phyloP scores from a whole-genome alignment of 2,113 vertebrate genomes.

The Parotia lawesii region DNA sequence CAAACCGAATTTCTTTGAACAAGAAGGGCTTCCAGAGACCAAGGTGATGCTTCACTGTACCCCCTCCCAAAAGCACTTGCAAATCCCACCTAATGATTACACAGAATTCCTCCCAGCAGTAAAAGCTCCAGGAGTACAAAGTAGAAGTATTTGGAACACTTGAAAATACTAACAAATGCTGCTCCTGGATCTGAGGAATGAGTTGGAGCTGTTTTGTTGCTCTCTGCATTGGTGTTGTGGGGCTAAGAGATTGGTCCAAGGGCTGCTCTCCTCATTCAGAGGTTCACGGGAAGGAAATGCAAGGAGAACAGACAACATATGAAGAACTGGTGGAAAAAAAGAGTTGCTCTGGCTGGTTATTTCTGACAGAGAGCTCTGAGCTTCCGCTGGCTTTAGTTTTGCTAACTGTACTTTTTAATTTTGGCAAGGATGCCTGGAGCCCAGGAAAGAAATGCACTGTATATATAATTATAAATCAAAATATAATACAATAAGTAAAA shows the following conservation, averaged over 20 bases:
- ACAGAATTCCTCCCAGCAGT: neutral
- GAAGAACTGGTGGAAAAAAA: neutral
- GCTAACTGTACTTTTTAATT: constrained; percentile 41
- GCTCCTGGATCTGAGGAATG: neutral
- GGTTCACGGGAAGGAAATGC: neutral
- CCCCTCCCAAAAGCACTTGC: neutral
- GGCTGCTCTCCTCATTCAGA: neutral
- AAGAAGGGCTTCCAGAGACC: neutral
- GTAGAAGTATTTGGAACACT: neutral
- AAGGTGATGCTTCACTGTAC: neutral
- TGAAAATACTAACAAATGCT: neutral
- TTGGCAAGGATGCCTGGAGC: constrained; percentile 22
- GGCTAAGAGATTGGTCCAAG: neutral
- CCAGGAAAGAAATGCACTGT: neutral
- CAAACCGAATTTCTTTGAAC: neutral
- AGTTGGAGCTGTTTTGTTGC: neutral
- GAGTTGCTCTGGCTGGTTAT: neutral
- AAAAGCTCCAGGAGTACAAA: neutral
- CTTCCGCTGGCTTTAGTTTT: constrained; percentile 19
- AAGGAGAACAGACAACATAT: neutral
- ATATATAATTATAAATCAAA: constrained; percentile 66
- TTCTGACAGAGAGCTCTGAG: neutral
- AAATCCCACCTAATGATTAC: neutral
- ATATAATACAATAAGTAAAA: constrained; percentile 51
- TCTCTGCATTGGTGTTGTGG: neutral